phyloP scores from a whole-genome alignment of 2,888 invertebrate genomes.

The Cheilosia vernalis region DNA sequence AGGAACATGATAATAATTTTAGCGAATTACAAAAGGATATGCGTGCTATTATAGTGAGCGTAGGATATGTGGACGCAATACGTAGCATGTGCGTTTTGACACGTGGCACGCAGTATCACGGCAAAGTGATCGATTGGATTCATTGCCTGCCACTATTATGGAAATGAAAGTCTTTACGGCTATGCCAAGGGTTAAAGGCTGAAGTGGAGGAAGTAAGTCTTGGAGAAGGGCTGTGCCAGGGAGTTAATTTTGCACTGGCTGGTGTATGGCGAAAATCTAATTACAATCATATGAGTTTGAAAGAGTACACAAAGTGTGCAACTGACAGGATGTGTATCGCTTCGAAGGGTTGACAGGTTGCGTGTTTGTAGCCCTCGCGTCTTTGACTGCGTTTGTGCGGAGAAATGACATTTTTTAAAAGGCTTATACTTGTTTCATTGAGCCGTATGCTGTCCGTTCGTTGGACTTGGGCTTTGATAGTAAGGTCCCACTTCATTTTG shows the following conservation, averaged over 20 bases:
- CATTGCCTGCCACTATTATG: neutral
- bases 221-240: neutral
- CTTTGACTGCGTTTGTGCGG: too few species aligned
- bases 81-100: conserved; percentile 35
- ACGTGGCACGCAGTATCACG: conserved; percentile 51
- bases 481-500: too few species aligned
- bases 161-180: neutral
- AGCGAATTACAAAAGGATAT: conserved; percentile 64
- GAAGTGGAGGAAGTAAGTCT: conserved; percentile 1
- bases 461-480: too few species aligned
- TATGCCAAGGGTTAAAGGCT: conserved; percentile 32
- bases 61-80: neutral
- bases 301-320: neutral
- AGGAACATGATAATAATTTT: conserved; percentile 72
- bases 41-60: conserved; percentile 41
- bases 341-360: neutral
- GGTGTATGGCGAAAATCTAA: neutral
- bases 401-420: too few species aligned
- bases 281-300: neutral
- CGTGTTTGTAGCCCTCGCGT: neutral
- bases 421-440: too few species aligned
- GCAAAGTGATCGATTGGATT: conserved; percentile 63
- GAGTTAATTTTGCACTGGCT: neutral
- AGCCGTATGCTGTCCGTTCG: too few species aligned
- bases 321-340: conserved; percentile 6